A percentile compares a stretch with the other conserved stretches of the same genome.
Evolutionary conservation across 2,888 invertebrate genomes (phyloP).

Genomic region (Noctua fimbriata): DNA sequence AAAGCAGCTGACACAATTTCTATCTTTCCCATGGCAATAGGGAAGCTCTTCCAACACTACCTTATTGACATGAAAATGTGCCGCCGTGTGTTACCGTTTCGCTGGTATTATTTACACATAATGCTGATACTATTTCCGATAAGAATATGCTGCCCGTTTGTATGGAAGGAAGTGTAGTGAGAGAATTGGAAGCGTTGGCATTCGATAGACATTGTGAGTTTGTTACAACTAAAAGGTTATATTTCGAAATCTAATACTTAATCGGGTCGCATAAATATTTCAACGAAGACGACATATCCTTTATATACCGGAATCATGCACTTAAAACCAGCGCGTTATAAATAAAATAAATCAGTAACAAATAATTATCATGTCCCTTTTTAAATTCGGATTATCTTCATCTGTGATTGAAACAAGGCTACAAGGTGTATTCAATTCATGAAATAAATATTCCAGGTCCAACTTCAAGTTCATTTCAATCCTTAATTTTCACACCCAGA

Average conservation of each 20-base stretch:
- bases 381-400: not conserved
- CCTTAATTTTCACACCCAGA: not conserved
- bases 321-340: not conserved
- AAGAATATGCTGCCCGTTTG: not conserved
- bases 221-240: not conserved
- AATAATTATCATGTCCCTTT: not conserved
- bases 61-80: constrained; percentile 49
- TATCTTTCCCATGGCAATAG: constrained; percentile 46
- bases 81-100: constrained; percentile 30
- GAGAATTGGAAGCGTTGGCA: not conserved
- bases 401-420: not conserved
- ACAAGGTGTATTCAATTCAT: not conserved
- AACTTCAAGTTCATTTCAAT: not conserved
- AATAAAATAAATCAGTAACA: not conserved
- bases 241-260: not conserved
- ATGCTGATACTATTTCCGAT: constrained; percentile 39
- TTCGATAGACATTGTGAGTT: constrained; percentile 3
- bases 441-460: not conserved
- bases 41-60: constrained; percentile 40
- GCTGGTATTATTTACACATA: constrained; percentile 25
- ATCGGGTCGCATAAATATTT: not conserved
- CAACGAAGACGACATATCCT: not conserved
- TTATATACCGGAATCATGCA: not conserved
- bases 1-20: constrained; percentile 55
- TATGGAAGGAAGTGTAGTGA: not conserved